Conservation (phyloP, 2,797 vertebrate genomes). For the Tragelaphus eurycerus region DNA sequence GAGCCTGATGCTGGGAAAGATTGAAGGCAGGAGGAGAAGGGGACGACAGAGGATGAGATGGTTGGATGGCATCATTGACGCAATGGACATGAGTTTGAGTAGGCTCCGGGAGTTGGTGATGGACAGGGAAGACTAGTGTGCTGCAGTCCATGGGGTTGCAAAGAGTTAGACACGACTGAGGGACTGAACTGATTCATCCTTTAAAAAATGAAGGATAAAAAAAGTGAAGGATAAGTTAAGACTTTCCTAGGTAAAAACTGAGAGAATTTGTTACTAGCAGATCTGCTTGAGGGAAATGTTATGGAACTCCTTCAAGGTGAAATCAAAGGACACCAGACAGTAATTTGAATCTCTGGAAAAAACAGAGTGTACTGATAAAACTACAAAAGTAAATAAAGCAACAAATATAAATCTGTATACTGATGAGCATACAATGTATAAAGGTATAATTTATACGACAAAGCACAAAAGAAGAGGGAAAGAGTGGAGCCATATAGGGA, state of each 20-base stretch:
- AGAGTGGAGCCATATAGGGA: background rate
- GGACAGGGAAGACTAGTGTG: background rate
- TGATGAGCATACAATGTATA: background rate
- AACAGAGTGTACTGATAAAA: background rate
- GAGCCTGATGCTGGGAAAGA: background rate
- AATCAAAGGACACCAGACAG: background rate
- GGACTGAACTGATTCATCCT: background rate
- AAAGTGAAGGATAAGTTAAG: background rate
- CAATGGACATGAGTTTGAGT: background rate
- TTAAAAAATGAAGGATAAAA: background rate
- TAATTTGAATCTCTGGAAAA: background rate
- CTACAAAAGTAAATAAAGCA: background rate
- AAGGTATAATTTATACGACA: background rate
- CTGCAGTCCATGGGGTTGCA: background rate
- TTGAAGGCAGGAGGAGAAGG: background rate
- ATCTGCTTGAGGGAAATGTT: background rate
- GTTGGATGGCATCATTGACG: background rate
- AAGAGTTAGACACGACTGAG: rapidly evolving
- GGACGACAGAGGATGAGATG: background rate
- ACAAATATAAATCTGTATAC: background rate
- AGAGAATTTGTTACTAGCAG: background rate
- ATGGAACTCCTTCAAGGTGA: background rate
- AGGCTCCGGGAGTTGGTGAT: background rate
- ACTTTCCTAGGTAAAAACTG: background rate
- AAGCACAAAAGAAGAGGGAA: background rate